phyloP scores from a whole-genome alignment of 2,797 vertebrate genomes.

The Myripristis jacobus region DNA sequence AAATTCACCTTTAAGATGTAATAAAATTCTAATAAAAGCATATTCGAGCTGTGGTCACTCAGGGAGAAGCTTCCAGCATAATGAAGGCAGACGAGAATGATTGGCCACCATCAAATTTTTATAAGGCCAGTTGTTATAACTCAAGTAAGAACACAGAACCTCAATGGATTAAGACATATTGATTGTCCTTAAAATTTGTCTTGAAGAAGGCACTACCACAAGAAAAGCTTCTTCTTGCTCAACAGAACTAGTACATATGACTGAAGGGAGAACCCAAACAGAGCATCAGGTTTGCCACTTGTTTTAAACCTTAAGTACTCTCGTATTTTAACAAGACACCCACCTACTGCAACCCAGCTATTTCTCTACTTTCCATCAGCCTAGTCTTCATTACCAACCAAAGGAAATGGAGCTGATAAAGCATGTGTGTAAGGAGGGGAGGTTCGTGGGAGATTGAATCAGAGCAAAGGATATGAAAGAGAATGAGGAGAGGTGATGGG shows the following conservation, averaged over 20 bases:
- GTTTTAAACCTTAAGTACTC: constrained; percentile 42
- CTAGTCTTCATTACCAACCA: constrained; percentile 68
- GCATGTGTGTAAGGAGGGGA: constrained; percentile 19
- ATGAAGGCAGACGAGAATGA: too few relatives aligned
- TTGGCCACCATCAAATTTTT: too few relatives aligned
- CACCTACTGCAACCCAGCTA: constrained; percentile 32
- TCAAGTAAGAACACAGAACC: too few relatives aligned
- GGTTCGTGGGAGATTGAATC: constrained; percentile 30
- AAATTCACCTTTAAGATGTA: constrained; percentile 34
- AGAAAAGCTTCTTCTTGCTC: too few relatives aligned
- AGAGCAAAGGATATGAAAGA: constrained; percentile 39
- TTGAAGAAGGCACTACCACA: too few relatives aligned
- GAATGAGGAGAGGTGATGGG: constrained; percentile 50
- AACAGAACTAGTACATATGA: constrained; percentile 26
- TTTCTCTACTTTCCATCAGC: constrained; percentile 44
- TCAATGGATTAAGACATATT: too few relatives aligned
- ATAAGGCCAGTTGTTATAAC: constrained; percentile 4
- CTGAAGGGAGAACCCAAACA: constrained; percentile 24
- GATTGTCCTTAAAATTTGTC: too few relatives aligned
- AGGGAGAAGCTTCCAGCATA: constrained; percentile 6
- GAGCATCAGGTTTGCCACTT: constrained; percentile 48
- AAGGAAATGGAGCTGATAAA: constrained; percentile 58
- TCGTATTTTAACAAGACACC: constrained; percentile 52
- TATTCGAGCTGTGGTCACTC: constrained; percentile 2
- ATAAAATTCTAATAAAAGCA: constrained; percentile 14